phyloP scores from a whole-genome alignment of 2,888 invertebrate genomes.

The Seladonia tumulorum region DNA sequence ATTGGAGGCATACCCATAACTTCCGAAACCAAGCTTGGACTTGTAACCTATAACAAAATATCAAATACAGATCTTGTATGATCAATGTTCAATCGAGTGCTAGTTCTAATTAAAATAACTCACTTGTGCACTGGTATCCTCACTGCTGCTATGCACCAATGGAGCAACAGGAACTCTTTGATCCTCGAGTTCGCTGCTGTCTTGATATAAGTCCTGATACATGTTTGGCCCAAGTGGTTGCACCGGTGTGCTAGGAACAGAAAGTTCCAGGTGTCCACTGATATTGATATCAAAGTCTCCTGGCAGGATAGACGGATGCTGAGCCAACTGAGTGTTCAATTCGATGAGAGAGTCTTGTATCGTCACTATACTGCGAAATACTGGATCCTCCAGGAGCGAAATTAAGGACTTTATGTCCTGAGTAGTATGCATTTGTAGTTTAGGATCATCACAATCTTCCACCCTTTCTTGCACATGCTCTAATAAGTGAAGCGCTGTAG shows the following conservation, averaged over 20 bases:
- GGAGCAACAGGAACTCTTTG: conserved; percentile 92
- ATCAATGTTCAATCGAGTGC: not conserved
- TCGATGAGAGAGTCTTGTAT: conserved; percentile 96
- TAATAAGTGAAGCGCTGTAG: conserved; percentile 94
- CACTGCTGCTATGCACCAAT: conserved; percentile 84
- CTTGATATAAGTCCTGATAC: conserved; percentile 81
- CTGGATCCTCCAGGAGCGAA: conserved; percentile 94
- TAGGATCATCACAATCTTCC: conserved; percentile 93
- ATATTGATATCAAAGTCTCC: conserved; percentile 97
- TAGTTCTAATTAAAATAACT: conserved; percentile 7
- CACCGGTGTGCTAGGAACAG: conserved; percentile 80
- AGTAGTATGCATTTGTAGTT: conserved; percentile 90
- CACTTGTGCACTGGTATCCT: conserved; percentile 82
- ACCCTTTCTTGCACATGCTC: conserved; percentile 95
- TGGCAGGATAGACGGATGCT: conserved; percentile 96
- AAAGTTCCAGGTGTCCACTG: conserved; percentile 86
- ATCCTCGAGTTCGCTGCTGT: conserved; percentile 88
- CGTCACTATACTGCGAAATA: conserved; percentile 94
- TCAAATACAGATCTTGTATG: not conserved
- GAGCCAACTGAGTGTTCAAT: conserved; percentile 93
- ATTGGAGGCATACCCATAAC: conserved; percentile 85
- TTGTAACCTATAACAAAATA: conserved; percentile 80
- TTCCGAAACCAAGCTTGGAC: conserved; percentile 83
- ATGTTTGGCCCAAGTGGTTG: conserved; percentile 79
- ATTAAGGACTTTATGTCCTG: conserved; percentile 94